Conservation (phyloP, 2,797 vertebrate genomes). For the Coregonus ussuriensis region DNA sequence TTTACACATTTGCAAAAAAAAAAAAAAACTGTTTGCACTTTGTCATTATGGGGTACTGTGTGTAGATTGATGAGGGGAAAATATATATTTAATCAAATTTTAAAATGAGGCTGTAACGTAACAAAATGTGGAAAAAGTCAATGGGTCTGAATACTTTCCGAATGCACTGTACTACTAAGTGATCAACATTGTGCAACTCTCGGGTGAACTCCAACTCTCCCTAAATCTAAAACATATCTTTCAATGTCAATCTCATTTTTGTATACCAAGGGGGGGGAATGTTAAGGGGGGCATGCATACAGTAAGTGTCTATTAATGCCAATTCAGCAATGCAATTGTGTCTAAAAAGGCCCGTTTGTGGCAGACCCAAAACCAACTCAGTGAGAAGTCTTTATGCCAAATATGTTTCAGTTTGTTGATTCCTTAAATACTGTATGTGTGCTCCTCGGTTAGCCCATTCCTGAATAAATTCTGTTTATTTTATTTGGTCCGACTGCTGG, state of each 20-base stretch:
- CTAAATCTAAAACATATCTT: background rate
- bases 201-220: too few relatives aligned
- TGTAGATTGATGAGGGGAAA: too few relatives aligned
- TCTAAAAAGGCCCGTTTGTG: background rate
- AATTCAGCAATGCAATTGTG: background rate
- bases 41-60: too few relatives aligned
- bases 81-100: too few relatives aligned
- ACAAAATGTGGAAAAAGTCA: too few relatives aligned
- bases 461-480: constrained; percentile 12
- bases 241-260: background rate
- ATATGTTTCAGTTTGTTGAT: background rate
- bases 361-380: background rate
- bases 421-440: background rate
- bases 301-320: background rate
- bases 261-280: background rate
- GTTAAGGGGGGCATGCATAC: background rate
- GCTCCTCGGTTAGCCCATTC: background rate
- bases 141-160: too few relatives aligned
- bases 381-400: background rate
- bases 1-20: too few relatives aligned
- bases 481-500: too few relatives aligned
- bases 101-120: too few relatives aligned
- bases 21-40: too few relatives aligned
- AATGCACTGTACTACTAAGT: too few relatives aligned
- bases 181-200: too few relatives aligned